Base-by-base conservation (phyloP, 2,797 vertebrate species). In the Alca torda region DNA sequence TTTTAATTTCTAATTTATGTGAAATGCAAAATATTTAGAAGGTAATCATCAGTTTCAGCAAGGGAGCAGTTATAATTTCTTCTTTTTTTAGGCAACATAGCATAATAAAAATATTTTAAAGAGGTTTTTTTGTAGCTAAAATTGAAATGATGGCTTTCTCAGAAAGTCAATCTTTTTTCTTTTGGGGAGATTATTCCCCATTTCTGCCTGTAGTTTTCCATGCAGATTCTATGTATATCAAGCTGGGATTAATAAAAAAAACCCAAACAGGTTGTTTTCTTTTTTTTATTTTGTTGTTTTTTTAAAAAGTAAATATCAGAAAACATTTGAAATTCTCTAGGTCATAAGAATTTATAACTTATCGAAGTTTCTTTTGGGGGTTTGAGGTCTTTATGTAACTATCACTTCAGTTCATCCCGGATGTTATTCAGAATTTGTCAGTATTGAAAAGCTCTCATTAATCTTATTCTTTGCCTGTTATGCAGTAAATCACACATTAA, bases 291-390 rank as follows among this genome's bases (percentile, higher is more conserved):
- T 25, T 18, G 33, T 37, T 19, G 25, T 26, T 39, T 69, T 45
- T 60, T 5, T 2, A 46, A 35, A 23, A 46, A 50, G 45, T 25
- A 41, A 88, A 84, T 97, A 72, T 80, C 87, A 93, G 51, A 94
- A 53, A 92, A 96, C 84, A 37, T 83, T 92, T 95, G 39, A 95
- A 96, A 89, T 95, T 53, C 84, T 77, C 39, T 85, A 85, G 8
- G 24, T 54, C 12, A 73, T 90, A 93, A 60, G 28, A 95, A 90
- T 46, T 68, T 96, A 75, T 78, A 86, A 91, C 61, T 89, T 93
- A 78, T 37, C 35, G 23, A 35, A 79, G 75, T 37, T 73, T 83
- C 12, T 65, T 87, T 21, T 54, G 60, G 81, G 70, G 53, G 7
- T 35, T 41, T 88, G 91, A 65, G 50, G 23, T 89, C 68, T 63